phyloP scores from a whole-genome alignment of 2,113 vertebrate species.

The Vireo altiloquus region DNA sequence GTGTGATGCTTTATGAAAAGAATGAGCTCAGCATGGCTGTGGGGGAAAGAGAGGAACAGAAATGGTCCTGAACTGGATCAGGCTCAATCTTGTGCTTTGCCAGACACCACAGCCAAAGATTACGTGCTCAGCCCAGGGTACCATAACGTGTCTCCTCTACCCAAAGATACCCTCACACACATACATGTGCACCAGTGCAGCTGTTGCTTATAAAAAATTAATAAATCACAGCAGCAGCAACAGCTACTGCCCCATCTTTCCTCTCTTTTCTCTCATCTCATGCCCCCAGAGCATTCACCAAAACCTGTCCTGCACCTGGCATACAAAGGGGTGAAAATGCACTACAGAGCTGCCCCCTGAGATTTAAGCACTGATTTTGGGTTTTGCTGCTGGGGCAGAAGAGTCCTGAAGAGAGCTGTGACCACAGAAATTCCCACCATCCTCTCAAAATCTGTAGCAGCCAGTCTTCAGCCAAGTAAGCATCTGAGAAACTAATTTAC shows the following conservation, averaged over 20 bases:
- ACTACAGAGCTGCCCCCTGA: neutral
- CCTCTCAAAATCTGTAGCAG: neutral
- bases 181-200: neutral
- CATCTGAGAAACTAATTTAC: neutral
- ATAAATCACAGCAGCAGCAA: neutral
- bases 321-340: neutral
- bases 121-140: neutral
- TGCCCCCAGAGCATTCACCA: neutral
- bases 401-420: neutral
- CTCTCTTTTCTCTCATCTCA: neutral
- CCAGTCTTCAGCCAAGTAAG: neutral
- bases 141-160: neutral
- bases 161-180: neutral
- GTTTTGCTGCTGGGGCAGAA: neutral
- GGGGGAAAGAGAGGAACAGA: neutral
- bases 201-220: neutral
- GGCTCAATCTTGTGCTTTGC: neutral
- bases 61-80: neutral
- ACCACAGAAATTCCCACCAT: neutral
- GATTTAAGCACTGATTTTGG: neutral
- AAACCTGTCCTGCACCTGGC: neutral
- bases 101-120: neutral
- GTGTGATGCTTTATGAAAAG: neutral
- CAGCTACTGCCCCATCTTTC: neutral
- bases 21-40: neutral